phyloP scores from a whole-genome alignment of 2,113 vertebrate genomes.

The Micronisus gabar region DNA sequence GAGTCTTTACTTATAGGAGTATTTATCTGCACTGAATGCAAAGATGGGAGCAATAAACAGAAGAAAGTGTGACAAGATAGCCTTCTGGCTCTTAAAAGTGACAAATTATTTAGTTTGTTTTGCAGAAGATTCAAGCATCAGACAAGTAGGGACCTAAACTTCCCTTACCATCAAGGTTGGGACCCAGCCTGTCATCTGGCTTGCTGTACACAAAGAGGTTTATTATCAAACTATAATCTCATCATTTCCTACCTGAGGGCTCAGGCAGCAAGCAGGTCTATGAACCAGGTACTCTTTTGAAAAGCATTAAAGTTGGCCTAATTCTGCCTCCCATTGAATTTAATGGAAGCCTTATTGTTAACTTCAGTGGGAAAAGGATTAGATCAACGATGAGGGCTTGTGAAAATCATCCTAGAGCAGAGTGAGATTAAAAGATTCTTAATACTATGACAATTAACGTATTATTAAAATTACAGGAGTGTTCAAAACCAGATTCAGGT shows the following conservation, averaged over 20 bases:
- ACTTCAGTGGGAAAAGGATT: not conserved
- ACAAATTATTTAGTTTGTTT: not conserved
- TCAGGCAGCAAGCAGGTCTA: not conserved
- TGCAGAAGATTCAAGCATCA: not conserved
- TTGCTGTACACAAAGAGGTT: not conserved
- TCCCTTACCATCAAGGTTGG: not conserved
- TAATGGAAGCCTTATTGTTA: not conserved
- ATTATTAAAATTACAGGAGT: not conserved
- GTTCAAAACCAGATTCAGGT: not conserved
- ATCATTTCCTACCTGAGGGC: not conserved
- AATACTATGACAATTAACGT: not conserved
- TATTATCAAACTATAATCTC: not conserved
- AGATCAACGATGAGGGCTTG: not conserved
- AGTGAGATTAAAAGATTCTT: not conserved
- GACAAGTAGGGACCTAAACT: not conserved
- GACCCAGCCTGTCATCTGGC: not conserved
- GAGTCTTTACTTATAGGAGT: not conserved
- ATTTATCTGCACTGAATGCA: not conserved
- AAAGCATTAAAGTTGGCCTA: not conserved
- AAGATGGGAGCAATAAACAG: not conserved
- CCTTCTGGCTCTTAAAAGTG: not conserved
- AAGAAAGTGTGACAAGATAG: not conserved
- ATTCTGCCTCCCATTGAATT: not conserved
- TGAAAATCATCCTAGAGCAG: not conserved
- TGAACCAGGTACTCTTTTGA: not conserved